Evolutionary conservation across 2,888 invertebrate genomes (phyloP), one percentile per base, ranked within the genome.

Genomic region (Acanthococcus lagerstroemiae): DNA sequence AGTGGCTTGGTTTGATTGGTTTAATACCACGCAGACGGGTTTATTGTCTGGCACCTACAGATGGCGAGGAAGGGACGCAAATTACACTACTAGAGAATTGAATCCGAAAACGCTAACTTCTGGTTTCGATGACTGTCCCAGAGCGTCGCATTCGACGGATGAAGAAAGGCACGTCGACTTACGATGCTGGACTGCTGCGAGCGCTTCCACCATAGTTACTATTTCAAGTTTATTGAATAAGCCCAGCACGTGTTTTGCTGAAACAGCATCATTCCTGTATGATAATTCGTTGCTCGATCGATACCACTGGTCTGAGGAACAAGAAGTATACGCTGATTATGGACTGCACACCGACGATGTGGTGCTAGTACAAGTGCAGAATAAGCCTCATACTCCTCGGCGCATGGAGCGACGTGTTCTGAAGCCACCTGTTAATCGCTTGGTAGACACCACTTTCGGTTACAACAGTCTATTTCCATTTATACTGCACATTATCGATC

Each of bases 31-130:
- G 0, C 99, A 99, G 74, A 80, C 79, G 48, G 92, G 92, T 0
- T 46, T 37, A 37, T 73, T 84, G 2, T 80, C 87, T 0, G 88
- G 91, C 0, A 82, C 90, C 0, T 97, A 94, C 76, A 81, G 94
- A 48, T 99, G 99, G 99, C 82, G 90, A 37, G 97, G 97, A 0
- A 81, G 99, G 4, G 89, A 94, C 72, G 75, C 80, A 0, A 81
- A 82, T 25, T n/a, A n/a, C n/a, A 87, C 88, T 3, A 83, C 82
- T 0, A 76, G 82, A 5, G 96, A 99, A 75, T 78, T 99, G 15
- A 99, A 99, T 80, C 97, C 99, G 0, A 95, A 96, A 78, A 96
- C 97, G 0, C 76, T 99, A 50, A 90, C 96, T 0, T 97, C 96
- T 0, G 99, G 95, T 0, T 78, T 99, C 3, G 99, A 99, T 75